A percentile compares a stretch with the other conserved stretches of the same genome.
Conservation (phyloP, 1,140 invertebrate genomes). For the Sinonovacula constricta region DNA sequence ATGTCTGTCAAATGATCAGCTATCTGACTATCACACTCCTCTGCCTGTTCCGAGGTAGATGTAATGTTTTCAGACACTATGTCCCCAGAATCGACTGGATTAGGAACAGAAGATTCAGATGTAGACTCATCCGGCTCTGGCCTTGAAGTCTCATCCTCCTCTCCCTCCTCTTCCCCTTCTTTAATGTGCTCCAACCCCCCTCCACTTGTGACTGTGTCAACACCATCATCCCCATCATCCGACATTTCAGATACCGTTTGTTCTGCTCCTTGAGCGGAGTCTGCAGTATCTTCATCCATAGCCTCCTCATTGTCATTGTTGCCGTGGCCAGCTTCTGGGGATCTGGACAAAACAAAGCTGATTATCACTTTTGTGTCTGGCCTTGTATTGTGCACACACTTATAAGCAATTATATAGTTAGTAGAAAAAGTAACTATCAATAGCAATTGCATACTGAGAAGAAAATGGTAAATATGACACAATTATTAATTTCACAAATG, state of each 20-base stretch:
- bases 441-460: no score
- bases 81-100: not conserved
- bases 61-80: not conserved
- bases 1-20: no score
- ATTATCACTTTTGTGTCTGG: no score
- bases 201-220: not conserved
- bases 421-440: no score
- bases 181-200: conserved; percentile 6
- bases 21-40: no score
- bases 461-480: no score
- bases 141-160: not conserved
- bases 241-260: not conserved
- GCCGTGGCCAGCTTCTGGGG: not conserved
- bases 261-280: conserved; percentile 1
- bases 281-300: conserved; percentile 25
- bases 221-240: not conserved
- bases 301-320: conserved; percentile 41
- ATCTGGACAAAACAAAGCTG: not conserved
- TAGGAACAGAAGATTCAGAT: not conserved
- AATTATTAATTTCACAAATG: no score
- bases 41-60: no score
- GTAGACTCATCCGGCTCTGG: not conserved
- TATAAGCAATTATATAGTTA: no score
- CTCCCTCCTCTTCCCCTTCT: not conserved
- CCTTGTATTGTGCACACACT: no score